Conservation (phyloP, 1,140 invertebrate genomes). For the Stenopsyche tienmushanensis region DNA sequence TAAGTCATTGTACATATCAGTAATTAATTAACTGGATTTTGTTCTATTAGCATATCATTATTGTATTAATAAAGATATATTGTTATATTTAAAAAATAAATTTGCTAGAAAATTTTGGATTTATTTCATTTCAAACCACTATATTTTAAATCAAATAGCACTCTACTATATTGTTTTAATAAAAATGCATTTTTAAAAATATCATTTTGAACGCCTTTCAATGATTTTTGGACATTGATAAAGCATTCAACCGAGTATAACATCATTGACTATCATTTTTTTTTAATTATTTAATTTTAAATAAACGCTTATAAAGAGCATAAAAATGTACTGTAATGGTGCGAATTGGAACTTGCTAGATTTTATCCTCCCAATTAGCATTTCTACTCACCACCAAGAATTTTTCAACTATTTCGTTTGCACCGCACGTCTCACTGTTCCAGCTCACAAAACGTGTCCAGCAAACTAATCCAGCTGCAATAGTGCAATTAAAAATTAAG, state of each 20-base stretch:
- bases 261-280: too few species aligned
- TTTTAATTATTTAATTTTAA: too few species aligned
- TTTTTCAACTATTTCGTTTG: not conserved
- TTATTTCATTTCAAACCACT: not conserved
- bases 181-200: not conserved
- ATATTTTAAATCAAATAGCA: not conserved
- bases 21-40: too few species aligned
- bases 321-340: too few species aligned
- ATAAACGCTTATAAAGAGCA: too few species aligned
- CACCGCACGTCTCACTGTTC: not conserved
- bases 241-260: too few species aligned
- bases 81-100: conserved; percentile 1
- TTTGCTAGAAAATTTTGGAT: not conserved
- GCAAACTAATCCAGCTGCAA: conserved; percentile 5
- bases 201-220: not conserved
- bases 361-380: not conserved
- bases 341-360: too few species aligned
- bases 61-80: conserved; percentile 5
- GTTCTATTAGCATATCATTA: too few species aligned
- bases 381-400: not conserved
- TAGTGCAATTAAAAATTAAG: conserved; percentile 20
- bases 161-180: too few species aligned
- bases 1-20: too few species aligned
- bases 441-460: conserved; percentile 7
- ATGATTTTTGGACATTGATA: too few species aligned